A percentile compares a stretch with the other conserved stretches of the same genome.
Conservation (phyloP, 2,888 invertebrate genomes). For the Tethea ocularis region DNA sequence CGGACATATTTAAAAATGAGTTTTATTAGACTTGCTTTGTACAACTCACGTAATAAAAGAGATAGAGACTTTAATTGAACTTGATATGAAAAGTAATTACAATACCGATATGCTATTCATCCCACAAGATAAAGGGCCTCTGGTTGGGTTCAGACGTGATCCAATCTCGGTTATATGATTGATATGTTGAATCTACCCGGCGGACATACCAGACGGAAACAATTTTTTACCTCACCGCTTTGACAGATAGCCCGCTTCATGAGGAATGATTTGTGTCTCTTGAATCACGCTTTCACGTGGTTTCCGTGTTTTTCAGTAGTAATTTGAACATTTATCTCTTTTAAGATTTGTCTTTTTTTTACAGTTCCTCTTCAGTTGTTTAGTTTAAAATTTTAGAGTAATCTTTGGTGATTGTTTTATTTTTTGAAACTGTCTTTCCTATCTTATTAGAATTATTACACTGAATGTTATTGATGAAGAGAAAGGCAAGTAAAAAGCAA, state of each 20-base stretch:
- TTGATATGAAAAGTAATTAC: not conserved
- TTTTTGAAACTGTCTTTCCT: no score
- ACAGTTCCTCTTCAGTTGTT: not conserved
- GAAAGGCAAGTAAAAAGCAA: no score
- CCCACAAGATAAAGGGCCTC: not conserved
- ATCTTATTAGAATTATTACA: no score
- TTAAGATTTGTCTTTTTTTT: not conserved
- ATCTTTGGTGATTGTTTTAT: no score
- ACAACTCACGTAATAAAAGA: no score
- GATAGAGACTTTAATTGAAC: not conserved
- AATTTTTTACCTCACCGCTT: slow-evolving; percentile 58
- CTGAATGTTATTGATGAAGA: no score
- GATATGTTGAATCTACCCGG: slow-evolving; percentile 45
- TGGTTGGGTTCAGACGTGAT: slow-evolving; percentile 46
- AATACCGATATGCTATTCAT: not conserved
- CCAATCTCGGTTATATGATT: slow-evolving; percentile 62
- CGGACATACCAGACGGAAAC: slow-evolving; percentile 42
- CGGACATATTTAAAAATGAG: no score
- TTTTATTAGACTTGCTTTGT: no score
- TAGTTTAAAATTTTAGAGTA: not conserved
- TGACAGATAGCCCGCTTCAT: slow-evolving; percentile 46
- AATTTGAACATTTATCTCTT: not conserved
- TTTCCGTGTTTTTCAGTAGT: not conserved
- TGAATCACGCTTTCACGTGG: slow-evolving; percentile 23
- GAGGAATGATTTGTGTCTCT: slow-evolving; percentile 48